These are phyloP conservation scores for Chlamydotis undulata DNA, from an alignment of 2,113 vertebrate genomes.

Conservation along the genomic window DNA sequence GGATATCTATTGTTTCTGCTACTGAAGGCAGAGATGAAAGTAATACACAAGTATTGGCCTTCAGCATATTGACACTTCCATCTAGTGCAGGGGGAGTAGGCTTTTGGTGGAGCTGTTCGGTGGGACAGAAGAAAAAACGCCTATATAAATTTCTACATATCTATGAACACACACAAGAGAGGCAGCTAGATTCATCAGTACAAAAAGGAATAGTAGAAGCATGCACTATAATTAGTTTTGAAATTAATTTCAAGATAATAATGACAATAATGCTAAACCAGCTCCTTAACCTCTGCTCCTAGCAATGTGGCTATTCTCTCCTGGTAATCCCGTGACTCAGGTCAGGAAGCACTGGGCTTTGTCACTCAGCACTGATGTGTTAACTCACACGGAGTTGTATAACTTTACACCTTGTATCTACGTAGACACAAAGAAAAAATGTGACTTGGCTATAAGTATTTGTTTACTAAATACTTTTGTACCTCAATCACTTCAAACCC, in stretches of 20 bases:
- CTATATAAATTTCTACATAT: background rate
- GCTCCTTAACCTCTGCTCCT: background rate
- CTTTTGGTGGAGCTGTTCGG: background rate
- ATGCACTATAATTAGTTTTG: background rate
- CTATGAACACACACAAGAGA: background rate
- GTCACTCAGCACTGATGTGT: background rate
- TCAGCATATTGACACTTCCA: conserved; percentile 41
- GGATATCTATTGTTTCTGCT: conserved; percentile 61
- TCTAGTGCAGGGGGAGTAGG: conserved; percentile 17
- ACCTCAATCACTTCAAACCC: background rate
- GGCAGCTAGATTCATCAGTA: background rate
- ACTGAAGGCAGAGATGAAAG: conserved; percentile 33
- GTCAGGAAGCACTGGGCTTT: background rate
- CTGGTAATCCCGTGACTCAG: background rate
- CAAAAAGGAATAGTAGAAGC: background rate
- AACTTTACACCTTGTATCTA: background rate
- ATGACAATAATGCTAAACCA: background rate
- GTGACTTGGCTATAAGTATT: background rate
- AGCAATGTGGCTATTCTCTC: background rate
- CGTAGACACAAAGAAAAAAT: background rate
- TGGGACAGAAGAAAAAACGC: background rate
- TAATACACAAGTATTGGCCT: conserved; percentile 24
- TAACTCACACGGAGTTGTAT: background rate
- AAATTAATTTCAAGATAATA: background rate
- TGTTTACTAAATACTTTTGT: background rate